These are phyloP conservation scores for Picathartes gymnocephalus DNA, from an alignment of 2,113 vertebrate species.

Conservation along the genomic window DNA sequence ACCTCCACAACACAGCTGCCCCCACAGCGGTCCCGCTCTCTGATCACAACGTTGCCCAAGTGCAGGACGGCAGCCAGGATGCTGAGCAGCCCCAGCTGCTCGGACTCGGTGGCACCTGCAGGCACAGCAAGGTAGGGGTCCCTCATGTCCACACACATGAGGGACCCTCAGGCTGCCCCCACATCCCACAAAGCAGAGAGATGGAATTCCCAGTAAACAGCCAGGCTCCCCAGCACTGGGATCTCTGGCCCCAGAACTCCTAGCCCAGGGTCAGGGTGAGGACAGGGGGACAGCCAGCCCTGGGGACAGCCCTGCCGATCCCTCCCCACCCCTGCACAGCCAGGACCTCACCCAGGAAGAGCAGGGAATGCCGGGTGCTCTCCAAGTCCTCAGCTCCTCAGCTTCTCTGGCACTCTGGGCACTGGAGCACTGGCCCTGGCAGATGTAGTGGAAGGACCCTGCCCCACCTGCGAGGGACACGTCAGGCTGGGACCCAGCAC, in stretches of 20 bases:
- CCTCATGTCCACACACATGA: background rate
- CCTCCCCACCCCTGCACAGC: accelerated
- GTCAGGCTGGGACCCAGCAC: background rate
- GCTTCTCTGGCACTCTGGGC: slow-evolving; percentile 42
- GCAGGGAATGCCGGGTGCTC: slow-evolving; percentile 68
- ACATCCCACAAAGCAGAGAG: background rate
- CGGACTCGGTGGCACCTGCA: slow-evolving; percentile 72
- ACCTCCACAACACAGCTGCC: slow-evolving; percentile 74
- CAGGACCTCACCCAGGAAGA: slow-evolving; percentile 62
- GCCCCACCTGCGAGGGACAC: slow-evolving; percentile 39
- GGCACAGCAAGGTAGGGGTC: background rate
- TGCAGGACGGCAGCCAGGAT: slow-evolving; percentile 76
- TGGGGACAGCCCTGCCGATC: background rate
- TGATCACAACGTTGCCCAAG: slow-evolving; percentile 73
- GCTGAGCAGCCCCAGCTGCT: slow-evolving; percentile 80
- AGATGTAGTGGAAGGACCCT: slow-evolving; percentile 73
- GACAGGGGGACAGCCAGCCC: background rate
- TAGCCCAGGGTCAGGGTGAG: background rate
- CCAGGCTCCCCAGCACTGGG: background rate
- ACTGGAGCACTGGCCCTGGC: slow-evolving; percentile 62
- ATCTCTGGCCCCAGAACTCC: background rate
- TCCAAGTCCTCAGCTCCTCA: slow-evolving; percentile 61
- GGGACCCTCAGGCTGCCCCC: background rate
- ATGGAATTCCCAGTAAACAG: background rate
- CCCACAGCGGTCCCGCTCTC: slow-evolving; percentile 62